Evolutionary conservation across 1,140 invertebrate genomes (phyloP).

Genomic region (Diachasma alloeum): DNA sequence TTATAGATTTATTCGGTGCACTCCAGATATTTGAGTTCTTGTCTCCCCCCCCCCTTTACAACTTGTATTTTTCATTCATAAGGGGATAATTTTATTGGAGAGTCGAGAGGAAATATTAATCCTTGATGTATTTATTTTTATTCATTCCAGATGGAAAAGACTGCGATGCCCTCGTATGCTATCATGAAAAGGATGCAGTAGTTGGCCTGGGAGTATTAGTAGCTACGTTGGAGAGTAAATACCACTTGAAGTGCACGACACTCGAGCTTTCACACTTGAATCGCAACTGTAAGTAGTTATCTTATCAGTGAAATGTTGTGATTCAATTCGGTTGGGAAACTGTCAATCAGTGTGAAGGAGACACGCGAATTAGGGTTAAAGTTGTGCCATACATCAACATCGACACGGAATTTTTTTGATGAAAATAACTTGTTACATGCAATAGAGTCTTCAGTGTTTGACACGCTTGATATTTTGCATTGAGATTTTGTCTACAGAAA

Average conservation of each 20-base stretch:
- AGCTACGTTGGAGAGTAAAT: slow-evolving; percentile 57
- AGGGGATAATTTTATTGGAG: too few relatives aligned
- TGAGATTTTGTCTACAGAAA: too few relatives aligned
- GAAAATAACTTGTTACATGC: too few relatives aligned
- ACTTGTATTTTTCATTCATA: neutral
- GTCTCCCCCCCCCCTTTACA: too few relatives aligned
- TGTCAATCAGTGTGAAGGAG: neutral
- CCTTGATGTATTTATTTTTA: neutral
- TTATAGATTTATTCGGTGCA: neutral
- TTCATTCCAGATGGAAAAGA: slow-evolving; percentile 61
- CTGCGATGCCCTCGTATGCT: slow-evolving; percentile 62
- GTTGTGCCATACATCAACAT: too few relatives aligned
- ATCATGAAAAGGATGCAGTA: slow-evolving; percentile 61
- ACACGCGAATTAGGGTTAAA: neutral
- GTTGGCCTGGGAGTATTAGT: slow-evolving; percentile 56
- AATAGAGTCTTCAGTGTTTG: too few relatives aligned
- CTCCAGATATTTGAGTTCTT: neutral
- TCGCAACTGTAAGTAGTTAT: slow-evolving; percentile 56
- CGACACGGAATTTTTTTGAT: too few relatives aligned
- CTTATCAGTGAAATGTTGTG: slow-evolving; percentile 7
- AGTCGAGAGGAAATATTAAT: neutral
- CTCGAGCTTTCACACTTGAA: slow-evolving; percentile 54
- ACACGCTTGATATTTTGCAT: too few relatives aligned
- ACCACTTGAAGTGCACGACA: slow-evolving; percentile 59
- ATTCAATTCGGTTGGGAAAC: neutral